Percentiles rank a stretch among this genome's conserved stretches.
Conservation (phyloP, 1,140 invertebrate genomes). For the Ceratina australensis region DNA sequence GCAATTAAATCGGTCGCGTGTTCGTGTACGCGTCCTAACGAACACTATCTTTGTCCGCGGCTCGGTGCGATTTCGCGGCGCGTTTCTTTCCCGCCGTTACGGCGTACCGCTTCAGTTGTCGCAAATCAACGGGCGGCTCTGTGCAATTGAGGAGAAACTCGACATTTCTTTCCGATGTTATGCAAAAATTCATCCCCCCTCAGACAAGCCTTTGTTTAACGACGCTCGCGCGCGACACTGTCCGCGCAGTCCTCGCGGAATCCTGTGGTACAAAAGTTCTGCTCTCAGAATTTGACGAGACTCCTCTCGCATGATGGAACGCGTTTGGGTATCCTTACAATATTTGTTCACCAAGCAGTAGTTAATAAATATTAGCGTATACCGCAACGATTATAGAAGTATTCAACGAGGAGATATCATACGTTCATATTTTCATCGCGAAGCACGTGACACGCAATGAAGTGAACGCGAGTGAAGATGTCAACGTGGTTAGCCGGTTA, state of each 20-base stretch:
- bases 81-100: slow-evolving; percentile 26
- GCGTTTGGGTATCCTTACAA: not conserved
- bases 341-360: not conserved
- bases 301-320: not conserved
- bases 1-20: slow-evolving; percentile 37
- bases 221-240: slow-evolving; percentile 31
- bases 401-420: not conserved
- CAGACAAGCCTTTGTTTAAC: slow-evolving; percentile 67
- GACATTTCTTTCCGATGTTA: slow-evolving; percentile 77
- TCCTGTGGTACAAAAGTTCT: slow-evolving; percentile 24
- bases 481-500: not conserved
- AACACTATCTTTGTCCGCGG: not conserved
- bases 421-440: no score
- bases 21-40: not conserved
- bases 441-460: not conserved
- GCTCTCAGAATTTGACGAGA: not conserved
- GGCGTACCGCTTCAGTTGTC: slow-evolving; percentile 76
- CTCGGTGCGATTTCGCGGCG: slow-evolving; percentile 1
- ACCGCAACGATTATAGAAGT: no score
- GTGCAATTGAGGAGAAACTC: slow-evolving; percentile 79
- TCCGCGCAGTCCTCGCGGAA: slow-evolving; percentile 34
- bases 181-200: slow-evolving; percentile 76
- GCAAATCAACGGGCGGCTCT: slow-evolving; percentile 72
- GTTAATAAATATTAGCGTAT: not conserved
- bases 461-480: not conserved